These are phyloP conservation scores for Neoseiulus cucumeris DNA, from an alignment of 1,140 invertebrate genomes.

Conservation along the genomic window DNA sequence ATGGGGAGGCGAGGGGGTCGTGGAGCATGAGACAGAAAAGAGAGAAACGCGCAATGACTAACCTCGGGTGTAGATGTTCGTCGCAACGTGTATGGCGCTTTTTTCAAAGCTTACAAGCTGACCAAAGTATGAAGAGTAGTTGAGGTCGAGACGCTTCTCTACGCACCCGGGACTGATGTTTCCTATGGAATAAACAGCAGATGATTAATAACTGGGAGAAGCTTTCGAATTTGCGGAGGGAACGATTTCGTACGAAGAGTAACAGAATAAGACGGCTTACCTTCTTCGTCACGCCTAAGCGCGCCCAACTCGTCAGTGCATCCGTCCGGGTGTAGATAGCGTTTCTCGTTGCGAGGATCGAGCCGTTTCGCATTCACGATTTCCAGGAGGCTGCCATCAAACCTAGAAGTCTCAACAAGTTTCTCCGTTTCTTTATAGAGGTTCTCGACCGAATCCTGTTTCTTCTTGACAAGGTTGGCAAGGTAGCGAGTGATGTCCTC, in stretches of 20 bases:
- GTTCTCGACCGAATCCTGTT: not conserved
- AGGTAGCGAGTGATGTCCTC: constrained; percentile 2
- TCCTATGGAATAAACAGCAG: not conserved
- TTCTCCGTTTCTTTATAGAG: constrained; percentile 2
- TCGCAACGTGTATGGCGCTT: constrained; percentile 79
- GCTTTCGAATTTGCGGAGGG: not conserved
- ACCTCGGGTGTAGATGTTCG: constrained; percentile 77
- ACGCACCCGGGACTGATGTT: constrained; percentile 8
- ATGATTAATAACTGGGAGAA: not conserved
- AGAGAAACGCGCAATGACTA: constrained; percentile 14
- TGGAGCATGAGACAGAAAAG: no score
- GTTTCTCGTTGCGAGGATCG: not conserved
- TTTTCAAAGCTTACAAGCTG: constrained; percentile 54
- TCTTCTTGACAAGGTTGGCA: constrained; percentile 7
- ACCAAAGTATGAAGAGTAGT: constrained; percentile 53
- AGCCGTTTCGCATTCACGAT: not conserved
- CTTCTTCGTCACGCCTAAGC: not conserved
- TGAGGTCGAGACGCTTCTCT: constrained; percentile 32
- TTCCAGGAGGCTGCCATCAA: not conserved
- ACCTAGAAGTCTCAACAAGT: not conserved
- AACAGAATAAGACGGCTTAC: not conserved
- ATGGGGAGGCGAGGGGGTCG: no score
- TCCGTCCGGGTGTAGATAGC: constrained; percentile 1
- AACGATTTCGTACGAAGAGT: not conserved
- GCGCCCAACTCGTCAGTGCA: not conserved